phyloP scores from a whole-genome alignment of 30 jellyfish, hydroid and myxozoan genomes.

The Mastigias papua region DNA sequence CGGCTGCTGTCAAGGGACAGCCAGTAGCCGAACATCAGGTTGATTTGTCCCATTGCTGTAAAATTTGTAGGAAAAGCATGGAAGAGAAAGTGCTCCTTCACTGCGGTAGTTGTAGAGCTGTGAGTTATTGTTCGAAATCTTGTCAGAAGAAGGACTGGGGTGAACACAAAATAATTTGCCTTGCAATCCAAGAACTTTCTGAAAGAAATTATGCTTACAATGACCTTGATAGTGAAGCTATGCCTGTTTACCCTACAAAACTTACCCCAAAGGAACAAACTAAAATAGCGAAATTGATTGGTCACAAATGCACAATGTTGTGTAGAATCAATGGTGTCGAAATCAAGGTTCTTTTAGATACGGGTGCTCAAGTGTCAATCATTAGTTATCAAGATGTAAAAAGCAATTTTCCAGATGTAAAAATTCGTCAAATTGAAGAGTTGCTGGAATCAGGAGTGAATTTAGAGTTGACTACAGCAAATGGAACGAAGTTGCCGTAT shows the following conservation, averaged over 20 bases:
- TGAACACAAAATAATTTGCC: conserved; percentile 51
- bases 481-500: conserved; percentile 44
- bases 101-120: no score
- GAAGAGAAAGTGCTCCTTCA: background rate
- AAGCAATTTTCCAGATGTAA: conserved; percentile 31
- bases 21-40: background rate
- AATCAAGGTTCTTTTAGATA: conserved; percentile 41
- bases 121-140: conserved; percentile 49
- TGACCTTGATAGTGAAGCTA: no score
- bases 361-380: conserved; percentile 67
- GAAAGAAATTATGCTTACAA: no score
- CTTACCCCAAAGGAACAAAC: conserved; percentile 43
- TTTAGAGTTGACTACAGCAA: conserved; percentile 27
- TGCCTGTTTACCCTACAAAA: no score
- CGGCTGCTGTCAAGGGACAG: background rate
- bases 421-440: background rate
- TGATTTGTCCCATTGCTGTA: background rate
- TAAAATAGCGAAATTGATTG: conserved; percentile 41
- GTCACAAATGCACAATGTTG: conserved; percentile 16
- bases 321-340: conserved; percentile 8
- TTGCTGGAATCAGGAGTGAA: conserved; percentile 20
- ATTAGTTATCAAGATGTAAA: conserved; percentile 9
- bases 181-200: conserved; percentile 15
- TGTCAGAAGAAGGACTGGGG: conserved; percentile 70
- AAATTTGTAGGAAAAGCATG: background rate